A percentile compares a stretch with the other conserved stretches of the same genome.
phyloP scores from a whole-genome alignment of 2,113 vertebrate genomes.

The Amphilophus citrinellus region DNA sequence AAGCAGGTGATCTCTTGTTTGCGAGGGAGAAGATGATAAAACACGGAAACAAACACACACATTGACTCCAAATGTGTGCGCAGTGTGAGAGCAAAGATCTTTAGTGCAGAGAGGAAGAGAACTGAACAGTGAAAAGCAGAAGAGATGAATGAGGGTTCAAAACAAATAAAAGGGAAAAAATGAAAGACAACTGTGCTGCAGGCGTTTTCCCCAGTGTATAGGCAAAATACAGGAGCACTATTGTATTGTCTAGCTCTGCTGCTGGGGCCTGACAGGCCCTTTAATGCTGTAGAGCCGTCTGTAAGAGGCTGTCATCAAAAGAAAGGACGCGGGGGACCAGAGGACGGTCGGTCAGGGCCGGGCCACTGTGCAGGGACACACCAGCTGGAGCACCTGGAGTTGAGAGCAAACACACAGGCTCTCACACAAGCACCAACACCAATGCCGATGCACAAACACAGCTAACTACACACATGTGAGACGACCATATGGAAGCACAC shows the following conservation, averaged over 20 bases:
- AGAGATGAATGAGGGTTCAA: constrained; percentile 36
- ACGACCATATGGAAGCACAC: constrained; percentile 8
- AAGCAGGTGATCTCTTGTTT: constrained; percentile 76
- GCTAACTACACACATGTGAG: background rate
- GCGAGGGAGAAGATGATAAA: constrained; percentile 39
- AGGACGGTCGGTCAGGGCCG: constrained; percentile 41
- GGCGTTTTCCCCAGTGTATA: constrained; percentile 34
- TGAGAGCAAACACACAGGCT: background rate
- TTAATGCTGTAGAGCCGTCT: constrained; percentile 38
- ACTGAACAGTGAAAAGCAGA: constrained; percentile 25
- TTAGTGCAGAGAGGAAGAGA: background rate
- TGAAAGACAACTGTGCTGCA: constrained; percentile 44
- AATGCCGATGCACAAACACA: background rate
- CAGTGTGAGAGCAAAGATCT: constrained; percentile 1
- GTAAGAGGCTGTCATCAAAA: constrained; percentile 52
- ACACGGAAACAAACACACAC: constrained; percentile 5
- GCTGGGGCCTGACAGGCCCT: constrained; percentile 49
- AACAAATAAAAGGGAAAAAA: constrained; percentile 24
- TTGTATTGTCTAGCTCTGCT: constrained; percentile 48
- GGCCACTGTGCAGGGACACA: constrained; percentile 27
- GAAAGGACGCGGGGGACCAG: constrained; percentile 41
- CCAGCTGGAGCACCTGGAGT: constrained; percentile 65
- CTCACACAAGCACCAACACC: background rate
- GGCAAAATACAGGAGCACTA: constrained; percentile 42
- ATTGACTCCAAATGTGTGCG: background rate